Evolutionary conservation across 2,888 invertebrate species (phyloP), one percentile per base, ranked within the genome.

Genomic region (Melinopterus prodromus): DNA sequence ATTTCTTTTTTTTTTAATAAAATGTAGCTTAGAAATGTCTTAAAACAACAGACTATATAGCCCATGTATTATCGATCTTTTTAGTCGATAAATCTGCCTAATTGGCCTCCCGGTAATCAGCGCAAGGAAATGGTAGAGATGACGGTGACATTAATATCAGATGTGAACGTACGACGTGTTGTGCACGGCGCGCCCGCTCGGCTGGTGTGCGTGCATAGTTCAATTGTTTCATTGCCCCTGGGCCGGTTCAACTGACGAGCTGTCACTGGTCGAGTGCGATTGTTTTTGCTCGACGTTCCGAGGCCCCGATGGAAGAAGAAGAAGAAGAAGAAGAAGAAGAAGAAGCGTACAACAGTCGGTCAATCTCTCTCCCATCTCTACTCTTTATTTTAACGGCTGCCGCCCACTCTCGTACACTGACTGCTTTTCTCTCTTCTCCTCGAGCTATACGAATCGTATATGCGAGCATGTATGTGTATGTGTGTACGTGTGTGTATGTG

Each of bases 211-310:
- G 80, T 80, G 82, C 81, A 79, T 82, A 82, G 83, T 84, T 84
- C 83, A 84, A 86, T 85, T 84, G 84, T 84, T 86, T 85, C 85
- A 83, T 85, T 84, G 84, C 85, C 83, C 83, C 77, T 82, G 83
- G 84, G 80, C 81, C 78, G 83, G 83, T 82, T 82, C 81, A 81
- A 80, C 83, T 84, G 86, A 84, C 83, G 83, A 82, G 85, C 85
- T 84, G 85, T 85, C 85, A 85, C 82, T 84, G 83, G 83, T 71
- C 82, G 84, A 83, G 84, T 82, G 83, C 84, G 82, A 85, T 86
- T 85, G 85, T 85, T 85, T 85, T 85, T 85, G 83, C 82, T 84
- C 83, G 84, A 81, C 83, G 84, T 84, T 84, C 82, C 80, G 77
- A 77, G 79, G 81, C 79, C 71, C 53, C 53, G 53, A 53, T 53